A percentile compares a stretch with the other conserved stretches of the same genome.
Conservation (phyloP, 2,113 vertebrate species). For the Pterocles orientalis region DNA sequence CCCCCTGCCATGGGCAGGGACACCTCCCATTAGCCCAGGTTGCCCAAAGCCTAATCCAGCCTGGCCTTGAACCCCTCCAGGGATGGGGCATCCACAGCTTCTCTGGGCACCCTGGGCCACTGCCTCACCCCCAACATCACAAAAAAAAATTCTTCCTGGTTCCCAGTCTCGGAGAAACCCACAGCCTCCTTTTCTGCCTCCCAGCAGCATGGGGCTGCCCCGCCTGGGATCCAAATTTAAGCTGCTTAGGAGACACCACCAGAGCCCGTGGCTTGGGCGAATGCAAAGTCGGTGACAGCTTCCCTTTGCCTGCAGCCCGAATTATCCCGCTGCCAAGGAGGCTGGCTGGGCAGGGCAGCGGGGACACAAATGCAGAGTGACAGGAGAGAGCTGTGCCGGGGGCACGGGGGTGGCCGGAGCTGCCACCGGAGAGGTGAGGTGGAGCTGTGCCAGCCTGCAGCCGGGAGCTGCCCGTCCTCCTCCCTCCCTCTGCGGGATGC, state of each 20-base stretch:
- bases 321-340: neutral
- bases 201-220: neutral
- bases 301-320: neutral
- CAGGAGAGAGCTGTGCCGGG: neutral
- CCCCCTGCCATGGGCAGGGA: neutral
- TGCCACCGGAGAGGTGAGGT: neutral
- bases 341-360: neutral
- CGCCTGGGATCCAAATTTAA: neutral
- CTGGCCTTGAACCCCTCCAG: neutral
- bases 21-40: fast-evolving
- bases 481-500: neutral
- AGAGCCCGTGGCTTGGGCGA: neutral
- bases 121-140: fast-evolving
- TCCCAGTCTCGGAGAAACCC: neutral
- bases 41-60: fast-evolving
- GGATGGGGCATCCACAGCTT: neutral
- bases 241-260: neutral
- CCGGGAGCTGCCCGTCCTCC: neutral
- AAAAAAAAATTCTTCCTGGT: neutral
- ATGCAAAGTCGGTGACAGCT: neutral
- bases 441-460: neutral
- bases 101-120: neutral
- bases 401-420: fast-evolving
- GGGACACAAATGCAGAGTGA: neutral
- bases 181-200: neutral